Conservation (phyloP, 2,888 invertebrate species). For the Troides aeacus region DNA sequence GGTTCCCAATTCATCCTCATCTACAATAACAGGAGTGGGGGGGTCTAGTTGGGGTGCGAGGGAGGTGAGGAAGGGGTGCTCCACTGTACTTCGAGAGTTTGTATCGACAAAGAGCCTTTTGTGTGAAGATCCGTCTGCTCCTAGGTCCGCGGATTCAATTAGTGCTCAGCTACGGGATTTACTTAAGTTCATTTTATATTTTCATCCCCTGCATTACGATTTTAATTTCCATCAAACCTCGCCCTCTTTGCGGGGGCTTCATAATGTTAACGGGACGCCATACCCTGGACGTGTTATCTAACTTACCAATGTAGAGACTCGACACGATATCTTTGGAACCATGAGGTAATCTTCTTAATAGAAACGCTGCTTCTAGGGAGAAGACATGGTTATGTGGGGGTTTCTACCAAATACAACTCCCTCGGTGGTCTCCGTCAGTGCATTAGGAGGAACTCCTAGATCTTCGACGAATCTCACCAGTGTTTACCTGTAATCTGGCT, state of each 20-base stretch:
- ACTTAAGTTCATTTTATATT: slow-evolving; percentile 16
- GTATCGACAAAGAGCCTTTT: slow-evolving; percentile 17
- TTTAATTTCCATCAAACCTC: slow-evolving; percentile 23
- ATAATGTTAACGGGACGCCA: slow-evolving; percentile 9
- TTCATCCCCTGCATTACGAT: slow-evolving; percentile 22
- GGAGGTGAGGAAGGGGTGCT: not conserved
- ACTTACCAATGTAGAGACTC: not conserved
- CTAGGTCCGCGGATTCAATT: slow-evolving; percentile 19
- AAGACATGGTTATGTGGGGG: too few species aligned
- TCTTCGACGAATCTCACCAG: too few species aligned
- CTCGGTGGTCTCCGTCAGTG: too few species aligned
- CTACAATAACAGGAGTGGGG: not conserved
- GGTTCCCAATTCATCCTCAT: slow-evolving; percentile 24
- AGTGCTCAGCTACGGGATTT: slow-evolving; percentile 22
- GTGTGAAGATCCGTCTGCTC: slow-evolving; percentile 6
- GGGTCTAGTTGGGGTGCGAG: too few species aligned
- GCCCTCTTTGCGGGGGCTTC: not conserved
- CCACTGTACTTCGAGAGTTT: slow-evolving; percentile 8
- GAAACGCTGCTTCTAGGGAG: too few species aligned
- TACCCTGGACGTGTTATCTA: slow-evolving; percentile 9
- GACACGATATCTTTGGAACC: too few species aligned
- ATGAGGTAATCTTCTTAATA: too few species aligned
- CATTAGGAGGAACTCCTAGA: too few species aligned
- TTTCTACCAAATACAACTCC: too few species aligned
- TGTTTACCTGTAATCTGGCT: too few species aligned